phyloP scores from a whole-genome alignment of 2,888 invertebrate genomes.

The Dinocampus coccinellae region DNA sequence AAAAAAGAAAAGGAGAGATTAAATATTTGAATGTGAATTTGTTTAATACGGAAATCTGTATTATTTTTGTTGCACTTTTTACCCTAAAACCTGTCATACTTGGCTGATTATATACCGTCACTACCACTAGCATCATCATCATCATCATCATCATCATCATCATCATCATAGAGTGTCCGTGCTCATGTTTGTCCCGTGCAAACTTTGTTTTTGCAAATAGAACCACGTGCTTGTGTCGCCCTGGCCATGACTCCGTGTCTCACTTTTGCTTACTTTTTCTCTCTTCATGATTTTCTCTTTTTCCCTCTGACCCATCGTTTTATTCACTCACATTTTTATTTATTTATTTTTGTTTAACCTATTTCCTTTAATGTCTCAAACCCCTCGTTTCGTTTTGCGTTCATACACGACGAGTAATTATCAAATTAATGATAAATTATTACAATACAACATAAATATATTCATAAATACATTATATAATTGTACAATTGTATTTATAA shows the following conservation, averaged over 20 bases:
- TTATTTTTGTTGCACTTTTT: constrained; percentile 64
- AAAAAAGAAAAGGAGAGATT: constrained; percentile 8
- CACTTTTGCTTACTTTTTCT: constrained; percentile 40
- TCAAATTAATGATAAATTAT: too few species aligned
- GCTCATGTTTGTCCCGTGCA: constrained; percentile 65
- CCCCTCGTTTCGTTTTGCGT: too few species aligned
- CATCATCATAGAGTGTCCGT: constrained; percentile 23
- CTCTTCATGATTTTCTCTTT: constrained; percentile 29
- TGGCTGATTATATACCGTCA: too few species aligned
- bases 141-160: constrained; percentile 39
- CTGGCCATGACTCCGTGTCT: constrained; percentile 35
- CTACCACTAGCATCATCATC: too few species aligned
- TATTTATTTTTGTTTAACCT: too few species aligned
- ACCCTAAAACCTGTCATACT: constrained; percentile 49
- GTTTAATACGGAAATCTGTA: constrained; percentile 39
- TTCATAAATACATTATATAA: too few species aligned
- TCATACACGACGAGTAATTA: too few species aligned
- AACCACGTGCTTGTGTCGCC: constrained; percentile 58
- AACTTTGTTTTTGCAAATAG: constrained; percentile 68
- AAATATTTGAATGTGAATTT: background rate
- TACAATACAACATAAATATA: too few species aligned
- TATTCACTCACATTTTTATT: constrained; percentile 42
- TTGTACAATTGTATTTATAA: too few species aligned
- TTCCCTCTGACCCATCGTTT: too few species aligned
- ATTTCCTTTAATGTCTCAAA: too few species aligned